Base-by-base conservation (phyloP, 2,797 vertebrate species). In the Danionella dracula region DNA sequence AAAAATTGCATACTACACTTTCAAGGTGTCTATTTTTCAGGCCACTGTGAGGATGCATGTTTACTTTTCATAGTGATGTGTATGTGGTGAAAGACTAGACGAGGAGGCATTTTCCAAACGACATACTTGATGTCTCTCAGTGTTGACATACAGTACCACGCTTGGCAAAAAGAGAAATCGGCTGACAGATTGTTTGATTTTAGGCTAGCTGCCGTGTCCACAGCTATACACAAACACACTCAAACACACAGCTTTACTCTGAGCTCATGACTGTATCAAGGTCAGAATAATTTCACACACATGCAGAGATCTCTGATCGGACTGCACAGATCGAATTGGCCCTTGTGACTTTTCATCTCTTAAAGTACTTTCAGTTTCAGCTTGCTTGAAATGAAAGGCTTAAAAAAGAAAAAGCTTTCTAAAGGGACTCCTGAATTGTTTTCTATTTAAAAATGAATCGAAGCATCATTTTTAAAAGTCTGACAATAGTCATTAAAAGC, bases 241-340 rank as follows among this genome's bases (percentile, higher is more conserved):
- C 10, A 17, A 3, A 21, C 8, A 17, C 44, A 34, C 7, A 34
- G 6, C 12, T 38, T 48, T 66, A 29, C 37, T 37, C 15, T 38
- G 15, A 66, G 41, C 32, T 66, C 40, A 46, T 16, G 31, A 38
- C 12, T 16, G 51, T 10, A 49, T 56, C 34, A 41, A 57, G 44
- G 64, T 66, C 42, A 40, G 40, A 66, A 57, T 16, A 16, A 40
- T 49, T 57, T 57, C 10, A 57, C 21, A 66, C 15, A 12, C n/a
- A 40, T 23, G 19, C 15, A 48, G 6, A 55, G 41, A 56, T 66
- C 51, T 29, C 19, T 66, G 20, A 66, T 46, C 12, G 21, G 17
- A 16, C 42, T 16, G 19, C 45, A 35, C 17, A 32, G 12, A 60
- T 34, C 42, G n/a, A 35, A 31, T 17, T 41, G 4, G 4, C 4